Evolutionary conservation across 2,797 vertebrate genomes (phyloP).

Genomic region (Hemitrygon akajei): DNA sequence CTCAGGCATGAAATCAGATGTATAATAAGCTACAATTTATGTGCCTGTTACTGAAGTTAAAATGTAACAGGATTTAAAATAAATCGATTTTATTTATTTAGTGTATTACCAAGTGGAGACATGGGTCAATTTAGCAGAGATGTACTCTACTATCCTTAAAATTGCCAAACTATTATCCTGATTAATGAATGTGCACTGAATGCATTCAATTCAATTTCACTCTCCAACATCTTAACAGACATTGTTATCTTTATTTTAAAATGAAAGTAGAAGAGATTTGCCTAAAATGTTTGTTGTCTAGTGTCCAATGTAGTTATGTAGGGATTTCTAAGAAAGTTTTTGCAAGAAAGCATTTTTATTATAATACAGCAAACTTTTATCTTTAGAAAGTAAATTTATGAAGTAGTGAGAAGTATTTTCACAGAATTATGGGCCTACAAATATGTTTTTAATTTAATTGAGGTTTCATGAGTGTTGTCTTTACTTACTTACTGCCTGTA

Average conservation of each 20-base stretch:
- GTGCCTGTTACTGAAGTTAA: constrained; percentile 5
- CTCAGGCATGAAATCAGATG: constrained; percentile 31
- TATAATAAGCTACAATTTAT: constrained; percentile 15
- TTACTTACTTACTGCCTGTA: neutral
- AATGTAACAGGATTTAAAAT: constrained; percentile 17
- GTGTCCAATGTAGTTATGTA: neutral
- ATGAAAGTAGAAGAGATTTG: neutral
- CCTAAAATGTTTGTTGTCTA: neutral
- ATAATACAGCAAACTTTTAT: neutral
- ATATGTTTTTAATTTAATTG: neutral
- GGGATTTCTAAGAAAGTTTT: neutral
- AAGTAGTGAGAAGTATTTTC: no score
- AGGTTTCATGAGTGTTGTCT: neutral
- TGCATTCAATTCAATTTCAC: constrained; percentile 8
- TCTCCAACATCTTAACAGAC: neutral
- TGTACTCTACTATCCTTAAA: neutral
- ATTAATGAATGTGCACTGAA: constrained; percentile 16
- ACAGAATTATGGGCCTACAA: neutral
- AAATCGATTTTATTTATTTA: constrained; percentile 5
- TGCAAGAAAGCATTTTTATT: neutral
- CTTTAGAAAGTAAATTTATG: neutral
- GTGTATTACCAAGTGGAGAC: neutral
- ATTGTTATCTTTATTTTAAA: neutral
- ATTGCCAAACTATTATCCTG: neutral
- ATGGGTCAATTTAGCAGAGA: neutral